A percentile compares a stretch with the other conserved stretches of the same genome.
Conservation (phyloP, 2,113 vertebrate genomes). For the Mugil cephalus region DNA sequence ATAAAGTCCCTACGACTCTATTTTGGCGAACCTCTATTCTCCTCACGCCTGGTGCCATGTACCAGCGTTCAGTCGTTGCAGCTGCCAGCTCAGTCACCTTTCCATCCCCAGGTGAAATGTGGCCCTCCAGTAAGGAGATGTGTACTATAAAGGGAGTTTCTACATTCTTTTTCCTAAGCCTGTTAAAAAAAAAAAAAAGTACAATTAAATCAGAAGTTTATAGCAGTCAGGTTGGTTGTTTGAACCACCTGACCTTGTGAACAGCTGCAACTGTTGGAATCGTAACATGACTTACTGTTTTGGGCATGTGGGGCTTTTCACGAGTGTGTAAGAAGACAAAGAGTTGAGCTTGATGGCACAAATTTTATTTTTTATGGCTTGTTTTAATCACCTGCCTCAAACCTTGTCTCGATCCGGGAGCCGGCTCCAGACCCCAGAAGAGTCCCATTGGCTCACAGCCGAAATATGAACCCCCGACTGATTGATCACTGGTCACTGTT, state of each 20-base stretch:
- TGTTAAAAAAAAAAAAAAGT: slow-evolving; percentile 38
- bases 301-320: not conserved
- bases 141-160: slow-evolving; percentile 61
- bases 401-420: slow-evolving; percentile 64
- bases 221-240: too few relatives aligned
- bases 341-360: not conserved
- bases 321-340: not conserved
- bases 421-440: slow-evolving; percentile 78
- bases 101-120: slow-evolving; percentile 53
- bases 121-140: slow-evolving; percentile 74
- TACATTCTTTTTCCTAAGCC: slow-evolving; percentile 75
- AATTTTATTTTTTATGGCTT: not conserved
- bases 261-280: too few relatives aligned
- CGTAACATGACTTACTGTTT: too few relatives aligned
- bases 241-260: too few relatives aligned
- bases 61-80: slow-evolving; percentile 73
- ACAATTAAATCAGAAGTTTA: not conserved
- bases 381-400: slow-evolving; percentile 70
- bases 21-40: slow-evolving; percentile 69
- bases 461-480: slow-evolving; percentile 79
- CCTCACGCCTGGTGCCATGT: slow-evolving; percentile 73
- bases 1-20: slow-evolving; percentile 75
- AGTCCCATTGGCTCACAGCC: slow-evolving; percentile 83
- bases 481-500: slow-evolving; percentile 72
- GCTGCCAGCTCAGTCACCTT: slow-evolving; percentile 61